Conservation (phyloP, 1,140 invertebrate species). For the Campoletis sonorensis region DNA sequence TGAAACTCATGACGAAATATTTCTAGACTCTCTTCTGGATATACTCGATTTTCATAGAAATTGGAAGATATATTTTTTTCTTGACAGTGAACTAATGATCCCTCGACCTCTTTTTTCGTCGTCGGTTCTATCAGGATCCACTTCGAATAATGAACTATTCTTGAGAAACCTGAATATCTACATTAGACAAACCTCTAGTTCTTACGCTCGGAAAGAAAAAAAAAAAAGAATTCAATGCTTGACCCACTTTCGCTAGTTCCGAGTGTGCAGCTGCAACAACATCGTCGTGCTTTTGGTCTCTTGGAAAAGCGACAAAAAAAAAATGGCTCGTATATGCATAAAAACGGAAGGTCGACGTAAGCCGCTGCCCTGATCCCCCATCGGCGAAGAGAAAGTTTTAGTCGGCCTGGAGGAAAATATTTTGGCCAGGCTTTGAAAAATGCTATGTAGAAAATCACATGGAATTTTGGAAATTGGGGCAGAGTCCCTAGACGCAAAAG, state of each 20-base stretch:
- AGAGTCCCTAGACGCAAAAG: background rate
- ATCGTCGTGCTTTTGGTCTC: slow-evolving; percentile 6
- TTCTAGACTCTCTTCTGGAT: background rate
- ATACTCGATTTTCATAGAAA: background rate
- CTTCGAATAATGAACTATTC: background rate
- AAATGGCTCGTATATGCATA: background rate
- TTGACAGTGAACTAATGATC: slow-evolving; percentile 47
- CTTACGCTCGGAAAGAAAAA: slow-evolving; percentile 41
- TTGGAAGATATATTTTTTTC: background rate
- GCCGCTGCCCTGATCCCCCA: background rate
- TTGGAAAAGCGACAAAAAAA: background rate
- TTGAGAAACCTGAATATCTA: slow-evolving; percentile 6
- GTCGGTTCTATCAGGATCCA: slow-evolving; percentile 29
- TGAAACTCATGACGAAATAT: background rate
- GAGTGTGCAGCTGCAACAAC: background rate
- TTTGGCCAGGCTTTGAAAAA: slow-evolving; percentile 10
- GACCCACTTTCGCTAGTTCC: slow-evolving; percentile 61
- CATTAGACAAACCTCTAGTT: slow-evolving; percentile 45
- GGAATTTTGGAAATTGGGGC: slow-evolving; percentile 24
- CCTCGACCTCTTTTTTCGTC: slow-evolving; percentile 47
- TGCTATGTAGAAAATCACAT: background rate
- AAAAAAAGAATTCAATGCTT: slow-evolving; percentile 57
- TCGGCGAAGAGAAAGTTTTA: slow-evolving; percentile 13
- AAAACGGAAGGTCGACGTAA: background rate
- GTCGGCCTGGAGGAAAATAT: background rate